Base-by-base conservation (phyloP, 2,797 vertebrate genomes). In the Anisognathus igniventris region DNA sequence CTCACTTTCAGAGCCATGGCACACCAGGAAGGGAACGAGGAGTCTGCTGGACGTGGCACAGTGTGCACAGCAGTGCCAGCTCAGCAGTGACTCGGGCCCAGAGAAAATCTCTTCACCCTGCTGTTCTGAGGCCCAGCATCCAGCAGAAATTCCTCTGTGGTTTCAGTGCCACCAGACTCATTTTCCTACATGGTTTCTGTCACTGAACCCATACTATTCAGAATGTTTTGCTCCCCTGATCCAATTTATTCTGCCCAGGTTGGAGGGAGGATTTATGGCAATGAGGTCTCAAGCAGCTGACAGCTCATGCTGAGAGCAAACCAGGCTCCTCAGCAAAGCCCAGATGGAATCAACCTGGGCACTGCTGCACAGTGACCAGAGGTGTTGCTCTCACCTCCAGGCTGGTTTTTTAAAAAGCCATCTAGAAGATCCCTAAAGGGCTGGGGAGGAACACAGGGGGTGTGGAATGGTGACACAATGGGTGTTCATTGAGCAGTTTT, bases 401-500 rank as follows among this genome's bases (percentile, higher is more conserved):
- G 14, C 31, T 40, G 39, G 3, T 17, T 45, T 61, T 53, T 1
- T 1, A 25, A 67, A 70, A 30, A 53, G 4, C 9, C 8, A 4
- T 7, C 14, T 4, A 6, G 9, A 37, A 31, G 35, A 37, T 7
- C 0, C 33, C 14, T 30, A 3, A 68, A 60, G 53, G 40, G 11
- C 3, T 48, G 1, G 0, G 37, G 18, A 40, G 12, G 39, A 9
- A 0, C 53, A n/a, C 3, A 1, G 23, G 37, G 12, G n/a, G 2
- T 60, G 22, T 10, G 35, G 21, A 8, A 30, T 48, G 11, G n/a
- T 10, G 51, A 47, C 22, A 21, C 15, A 47, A 5, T 0, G 24
- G n/a, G 22, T 24, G 24, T 12, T 39, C 31, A 21, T 10, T 1
- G 6, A 70, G 22, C 9, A 3, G 1, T 6, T 60, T 61, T 61